Percentiles rank a stretch among this genome's conserved stretches.
Conservation (phyloP, 2,113 vertebrate species). For the Gopherus flavomarginatus region DNA sequence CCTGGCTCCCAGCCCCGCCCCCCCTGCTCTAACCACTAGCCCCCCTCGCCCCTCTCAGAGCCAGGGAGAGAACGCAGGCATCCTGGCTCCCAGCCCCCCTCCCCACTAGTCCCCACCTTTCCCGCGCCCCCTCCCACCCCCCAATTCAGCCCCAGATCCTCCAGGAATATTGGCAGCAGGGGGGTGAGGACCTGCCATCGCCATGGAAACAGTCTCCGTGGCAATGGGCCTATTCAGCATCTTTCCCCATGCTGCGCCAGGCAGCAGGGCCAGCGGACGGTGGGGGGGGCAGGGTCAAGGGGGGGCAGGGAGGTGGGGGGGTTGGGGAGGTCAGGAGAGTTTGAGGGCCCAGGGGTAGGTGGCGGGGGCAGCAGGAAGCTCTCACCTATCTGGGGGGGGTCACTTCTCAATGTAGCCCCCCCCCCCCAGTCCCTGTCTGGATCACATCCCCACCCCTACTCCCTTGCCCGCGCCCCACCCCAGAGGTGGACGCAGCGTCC, state of each 20-base stretch:
- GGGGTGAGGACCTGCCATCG: neutral
- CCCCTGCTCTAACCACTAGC: neutral
- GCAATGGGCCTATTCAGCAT: neutral
- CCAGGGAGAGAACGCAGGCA: neutral
- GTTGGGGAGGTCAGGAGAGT: neutral
- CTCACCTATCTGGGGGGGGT: no score
- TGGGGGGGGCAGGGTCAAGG: neutral
- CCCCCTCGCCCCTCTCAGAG: neutral
- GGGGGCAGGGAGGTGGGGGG: neutral
- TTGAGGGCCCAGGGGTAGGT: neutral
- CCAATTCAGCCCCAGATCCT: neutral
- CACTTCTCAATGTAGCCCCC: neutral
- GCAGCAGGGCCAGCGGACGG: neutral
- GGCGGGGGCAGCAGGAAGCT: neutral
- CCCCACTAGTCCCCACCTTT: neutral
- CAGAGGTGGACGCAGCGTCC: neutral
- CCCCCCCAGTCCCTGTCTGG: constrained; percentile 7
- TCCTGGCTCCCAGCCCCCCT: neutral
- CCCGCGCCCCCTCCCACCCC: neutral
- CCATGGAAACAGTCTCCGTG: constrained; percentile 12
- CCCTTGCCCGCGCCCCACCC: neutral
- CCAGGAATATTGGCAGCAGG: neutral
- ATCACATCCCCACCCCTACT: neutral
- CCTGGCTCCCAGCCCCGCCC: neutral
- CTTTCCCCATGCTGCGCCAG: neutral